Evolutionary conservation across 2,113 vertebrate genomes (phyloP).

Genomic region (Phocoena sinus): DNA sequence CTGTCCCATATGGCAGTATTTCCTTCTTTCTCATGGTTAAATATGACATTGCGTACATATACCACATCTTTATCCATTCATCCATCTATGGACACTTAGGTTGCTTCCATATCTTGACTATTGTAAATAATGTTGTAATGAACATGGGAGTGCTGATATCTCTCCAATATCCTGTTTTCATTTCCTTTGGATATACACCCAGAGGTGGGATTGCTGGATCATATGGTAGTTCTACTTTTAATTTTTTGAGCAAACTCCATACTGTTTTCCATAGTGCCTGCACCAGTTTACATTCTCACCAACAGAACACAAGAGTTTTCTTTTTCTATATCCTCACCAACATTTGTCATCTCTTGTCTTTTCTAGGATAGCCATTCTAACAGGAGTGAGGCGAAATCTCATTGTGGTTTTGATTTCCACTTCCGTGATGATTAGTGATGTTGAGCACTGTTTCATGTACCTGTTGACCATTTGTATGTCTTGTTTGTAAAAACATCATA

Average conservation of each 20-base stretch:
- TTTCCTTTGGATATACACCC: background rate
- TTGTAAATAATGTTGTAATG: background rate
- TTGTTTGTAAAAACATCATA: background rate
- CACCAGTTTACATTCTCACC: background rate
- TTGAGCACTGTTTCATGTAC: background rate
- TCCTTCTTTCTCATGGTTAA: background rate
- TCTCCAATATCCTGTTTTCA: background rate
- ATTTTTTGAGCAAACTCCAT: background rate
- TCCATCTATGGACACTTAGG: background rate
- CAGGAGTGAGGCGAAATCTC: background rate
- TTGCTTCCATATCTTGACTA: background rate
- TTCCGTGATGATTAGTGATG: background rate
- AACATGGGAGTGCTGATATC: background rate
- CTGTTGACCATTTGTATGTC: background rate
- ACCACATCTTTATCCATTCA: background rate
- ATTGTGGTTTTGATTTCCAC: background rate
- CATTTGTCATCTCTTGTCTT: background rate
- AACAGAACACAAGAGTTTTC: background rate
- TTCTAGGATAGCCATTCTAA: background rate
- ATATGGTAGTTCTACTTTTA: background rate
- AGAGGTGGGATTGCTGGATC: background rate
- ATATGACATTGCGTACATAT: background rate
- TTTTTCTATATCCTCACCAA: background rate
- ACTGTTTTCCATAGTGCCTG: background rate
- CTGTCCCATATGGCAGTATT: background rate